Conservation (phyloP, 2,888 invertebrate genomes). For the Nasonia oneida region DNA sequence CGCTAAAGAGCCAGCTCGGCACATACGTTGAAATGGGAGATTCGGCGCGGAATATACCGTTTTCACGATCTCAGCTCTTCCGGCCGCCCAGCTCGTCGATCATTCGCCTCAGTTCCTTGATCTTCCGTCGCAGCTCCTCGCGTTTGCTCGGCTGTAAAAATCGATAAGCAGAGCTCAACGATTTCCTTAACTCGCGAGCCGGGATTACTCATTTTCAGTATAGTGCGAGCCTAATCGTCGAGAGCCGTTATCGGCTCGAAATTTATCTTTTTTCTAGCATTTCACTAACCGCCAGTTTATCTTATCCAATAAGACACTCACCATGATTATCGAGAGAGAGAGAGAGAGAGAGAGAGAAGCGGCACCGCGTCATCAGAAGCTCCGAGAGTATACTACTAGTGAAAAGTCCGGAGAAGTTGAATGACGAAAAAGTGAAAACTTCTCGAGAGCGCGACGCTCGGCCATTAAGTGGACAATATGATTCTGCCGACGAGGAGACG, state of each 20-base stretch:
- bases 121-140: constrained; percentile 29
- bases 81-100: too few species aligned
- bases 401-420: not conserved
- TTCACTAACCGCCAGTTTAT: not conserved
- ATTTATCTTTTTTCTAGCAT: not conserved
- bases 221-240: too few species aligned
- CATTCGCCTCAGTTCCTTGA: constrained; percentile 14
- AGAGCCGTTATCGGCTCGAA: not conserved
- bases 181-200: too few species aligned
- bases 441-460: not conserved
- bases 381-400: not conserved
- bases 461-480: not conserved
- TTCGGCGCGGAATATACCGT: too few species aligned
- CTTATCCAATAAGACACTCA: not conserved
- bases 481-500: not conserved
- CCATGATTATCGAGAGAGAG: not conserved
- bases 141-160: not conserved
- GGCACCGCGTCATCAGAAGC: not conserved
- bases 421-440: not conserved
- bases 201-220: not conserved
- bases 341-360: not conserved
- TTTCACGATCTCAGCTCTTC: too few species aligned
- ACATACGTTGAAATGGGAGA: too few species aligned
- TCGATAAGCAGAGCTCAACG: too few species aligned
- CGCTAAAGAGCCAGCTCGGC: too few species aligned